Percentiles rank a stretch among this genome's conserved stretches.
These are phyloP conservation scores for Ceuthmochares aereus DNA, from an alignment of 2,113 vertebrate species.

Conservation along the genomic window DNA sequence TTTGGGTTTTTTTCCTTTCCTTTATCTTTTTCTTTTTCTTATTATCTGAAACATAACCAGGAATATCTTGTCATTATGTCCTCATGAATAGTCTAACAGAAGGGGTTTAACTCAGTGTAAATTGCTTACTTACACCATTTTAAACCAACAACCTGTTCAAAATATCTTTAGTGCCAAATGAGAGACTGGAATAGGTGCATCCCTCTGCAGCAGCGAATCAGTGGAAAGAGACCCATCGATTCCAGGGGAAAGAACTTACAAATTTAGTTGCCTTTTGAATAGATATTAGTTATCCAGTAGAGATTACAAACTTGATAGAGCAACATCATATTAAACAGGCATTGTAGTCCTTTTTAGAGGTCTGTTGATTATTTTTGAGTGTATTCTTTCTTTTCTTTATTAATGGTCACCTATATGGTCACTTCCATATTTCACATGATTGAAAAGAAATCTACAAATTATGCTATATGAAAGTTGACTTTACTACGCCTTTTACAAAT, in stretches of 20 bases:
- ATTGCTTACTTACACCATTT: neutral
- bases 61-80: neutral
- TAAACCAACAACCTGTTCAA: neutral
- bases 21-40: neutral
- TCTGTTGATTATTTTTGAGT: neutral
- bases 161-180: slow-evolving; percentile 19
- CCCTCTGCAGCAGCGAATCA: slow-evolving; percentile 21
- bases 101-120: neutral
- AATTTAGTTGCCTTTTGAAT: neutral
- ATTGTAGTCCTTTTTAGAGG: neutral
- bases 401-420: neutral
- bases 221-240: neutral
- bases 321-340: neutral
- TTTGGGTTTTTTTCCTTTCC: neutral
- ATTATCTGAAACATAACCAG: neutral
- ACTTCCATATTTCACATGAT: neutral
- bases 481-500: neutral
- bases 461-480: neutral
- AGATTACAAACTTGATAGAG: neutral
- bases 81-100: neutral
- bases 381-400: neutral
- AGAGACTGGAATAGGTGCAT: neutral
- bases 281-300: neutral
- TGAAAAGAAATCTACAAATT: neutral
- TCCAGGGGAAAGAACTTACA: neutral